Evolutionary conservation across 2,888 invertebrate genomes (phyloP), one percentile per base, ranked within the genome.

Genomic region (Entomobrya multifasciata): DNA sequence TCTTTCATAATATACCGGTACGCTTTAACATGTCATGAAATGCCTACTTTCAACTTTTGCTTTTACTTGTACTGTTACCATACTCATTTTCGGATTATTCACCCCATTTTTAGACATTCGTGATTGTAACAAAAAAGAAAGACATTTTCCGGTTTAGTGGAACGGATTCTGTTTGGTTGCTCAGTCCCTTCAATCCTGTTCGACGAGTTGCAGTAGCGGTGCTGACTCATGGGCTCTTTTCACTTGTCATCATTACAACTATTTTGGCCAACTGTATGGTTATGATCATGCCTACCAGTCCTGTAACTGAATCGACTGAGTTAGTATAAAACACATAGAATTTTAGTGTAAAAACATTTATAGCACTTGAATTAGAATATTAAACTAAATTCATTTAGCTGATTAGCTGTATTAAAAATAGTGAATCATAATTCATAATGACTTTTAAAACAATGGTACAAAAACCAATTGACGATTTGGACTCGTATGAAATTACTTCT

Each of bases 61-160:
- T n/a, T n/a, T n/a, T n/a, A n/a, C n/a, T n/a, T n/a, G n/a, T n/a
- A n/a, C n/a, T n/a, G n/a, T n/a, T n/a, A n/a, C n/a, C n/a, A n/a
- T n/a, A n/a, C n/a, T n/a, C n/a, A n/a, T n/a, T n/a, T n/a, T n/a
- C n/a, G n/a, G n/a, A n/a, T n/a, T n/a, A n/a, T n/a, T 36, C 65
- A 13, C 15, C 22, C 22, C 41, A 41, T 41, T 41, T 30, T 6
- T 95, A 99, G 98, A 98, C 98, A 93, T 99, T 99, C 95, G 97
- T 98, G 95, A 98, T 99, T 92, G 95, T 99, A 94, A 98, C 98
- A 95, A 97, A 96, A 95, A 98, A 98, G 94, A 98, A 97, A 95
- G 97, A 98, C 94, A 98, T 99, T 95, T 99, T 97, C 95, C 96
- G 99, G 94, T 99, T 99, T 95, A 98, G 97, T 94, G 98, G 98